These are phyloP conservation scores for Epinotia nisella DNA, from an alignment of 2,888 invertebrate species.

Conservation along the genomic window DNA sequence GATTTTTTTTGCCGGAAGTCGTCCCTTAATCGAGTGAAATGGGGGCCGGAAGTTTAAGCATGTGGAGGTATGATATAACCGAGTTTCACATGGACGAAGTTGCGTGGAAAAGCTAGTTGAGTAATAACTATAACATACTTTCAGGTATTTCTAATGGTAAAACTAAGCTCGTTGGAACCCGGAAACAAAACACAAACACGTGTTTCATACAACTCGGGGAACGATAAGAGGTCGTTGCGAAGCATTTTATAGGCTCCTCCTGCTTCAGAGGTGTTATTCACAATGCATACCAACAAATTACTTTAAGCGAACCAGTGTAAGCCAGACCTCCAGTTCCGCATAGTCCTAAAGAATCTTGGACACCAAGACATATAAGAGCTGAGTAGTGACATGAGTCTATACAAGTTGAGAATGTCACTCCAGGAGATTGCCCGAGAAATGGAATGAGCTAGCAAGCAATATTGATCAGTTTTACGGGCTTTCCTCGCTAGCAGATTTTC, in stretches of 20 bases:
- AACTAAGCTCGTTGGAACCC: too few relatives aligned
- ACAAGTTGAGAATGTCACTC: neutral
- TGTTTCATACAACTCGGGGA: constrained; percentile 6
- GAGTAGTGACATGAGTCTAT: neutral
- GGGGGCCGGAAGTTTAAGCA: too few relatives aligned
- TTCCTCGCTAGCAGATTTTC: neutral
- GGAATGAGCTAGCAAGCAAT: constrained; percentile 12
- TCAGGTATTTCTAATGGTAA: neutral
- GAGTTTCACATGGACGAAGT: too few relatives aligned
- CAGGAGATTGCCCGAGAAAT: constrained; percentile 10
- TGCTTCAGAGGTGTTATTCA: neutral
- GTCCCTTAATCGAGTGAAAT: too few relatives aligned
- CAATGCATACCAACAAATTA: neutral
- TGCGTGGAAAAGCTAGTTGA: too few relatives aligned
- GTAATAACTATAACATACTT: too few relatives aligned
- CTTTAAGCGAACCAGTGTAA: neutral
- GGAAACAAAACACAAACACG: neutral
- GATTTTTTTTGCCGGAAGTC: too few relatives aligned
- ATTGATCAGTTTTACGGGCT: constrained; percentile 13
- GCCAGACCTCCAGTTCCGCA: neutral
- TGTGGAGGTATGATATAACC: too few relatives aligned
- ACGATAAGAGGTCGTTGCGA: constrained; percentile 8
- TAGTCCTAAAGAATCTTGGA: neutral
- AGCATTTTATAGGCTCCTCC: constrained; percentile 6
- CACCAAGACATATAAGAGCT: neutral